Base-by-base conservation (phyloP, 2,113 vertebrate species). In the Bubalus kerabau region DNA sequence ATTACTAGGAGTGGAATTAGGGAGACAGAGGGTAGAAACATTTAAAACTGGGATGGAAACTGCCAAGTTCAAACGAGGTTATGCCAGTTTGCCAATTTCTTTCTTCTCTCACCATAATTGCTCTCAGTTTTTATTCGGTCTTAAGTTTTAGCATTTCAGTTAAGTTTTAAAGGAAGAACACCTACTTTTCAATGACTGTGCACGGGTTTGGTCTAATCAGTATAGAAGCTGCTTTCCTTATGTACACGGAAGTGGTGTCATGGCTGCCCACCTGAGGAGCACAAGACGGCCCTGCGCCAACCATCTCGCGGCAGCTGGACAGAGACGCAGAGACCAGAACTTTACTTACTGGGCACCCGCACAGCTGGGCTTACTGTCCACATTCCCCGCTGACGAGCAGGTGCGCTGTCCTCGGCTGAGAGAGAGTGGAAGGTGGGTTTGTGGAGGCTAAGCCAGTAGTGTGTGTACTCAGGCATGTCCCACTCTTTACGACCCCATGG, bases 201-300 rank as follows among this genome's bases (percentile, higher is more conserved):
- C 26, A 46, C 11, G 32, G 36, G 54, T 88, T 83, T 52, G 26
- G 43, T 67, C 30, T 64, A 81, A 21, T 64, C 60, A 92, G 9
- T 24, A 13, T 23, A 89, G 57, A 84, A 14, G 43, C 48, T 46
- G 32, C 21, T 21, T 36, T 74, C 54, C 50, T 74, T 76, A 28
- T 5, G 7, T 8, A 36, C 14, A 2, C 0, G 7, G 43, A 57
- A 28, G 23, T 7, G 36, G 32, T 23, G 19, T 43, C 12, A 4
- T 8, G 11, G 36, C 56, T 0, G 0, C 36, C 52, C 14, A 0
- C 36, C 0, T 28, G 6, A 62, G 48, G 17, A 26, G 2, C n/a
- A 2, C 0, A 2, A 52, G 26, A 13, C 2, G 7, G 46, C 2
- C 1, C 10, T 9, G 62, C 14, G 1, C 90, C 5, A 17, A 21